Evolutionary conservation across 1,140 invertebrate genomes (phyloP).

Genomic region (Anastrepha ludens): DNA sequence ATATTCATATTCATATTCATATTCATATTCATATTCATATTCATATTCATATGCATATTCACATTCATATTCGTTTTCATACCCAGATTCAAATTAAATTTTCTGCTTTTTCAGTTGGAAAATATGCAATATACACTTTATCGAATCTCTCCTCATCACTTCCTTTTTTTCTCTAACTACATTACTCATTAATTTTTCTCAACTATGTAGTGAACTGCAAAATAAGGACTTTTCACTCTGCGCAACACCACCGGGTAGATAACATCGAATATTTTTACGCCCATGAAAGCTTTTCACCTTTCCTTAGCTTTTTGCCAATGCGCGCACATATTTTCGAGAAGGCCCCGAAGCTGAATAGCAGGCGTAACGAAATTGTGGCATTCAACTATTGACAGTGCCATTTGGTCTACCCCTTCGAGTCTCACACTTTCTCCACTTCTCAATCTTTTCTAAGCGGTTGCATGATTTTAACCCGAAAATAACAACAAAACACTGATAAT

Average conservation of each 20-base stretch:
- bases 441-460: not conserved
- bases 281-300: slow-evolving; percentile 43
- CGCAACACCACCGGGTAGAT: not conserved
- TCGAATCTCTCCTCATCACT: not conserved
- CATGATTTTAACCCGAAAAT: slow-evolving; percentile 41
- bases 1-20: no score
- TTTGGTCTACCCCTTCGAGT: not conserved
- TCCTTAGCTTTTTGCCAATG: not conserved
- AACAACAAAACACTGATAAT: slow-evolving; percentile 18
- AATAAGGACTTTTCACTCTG: slow-evolving; percentile 18
- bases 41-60: no score
- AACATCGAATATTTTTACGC: slow-evolving; percentile 39
- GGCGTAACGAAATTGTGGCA: slow-evolving; percentile 1
- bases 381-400: slow-evolving; percentile 25
- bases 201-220: slow-evolving; percentile 17
- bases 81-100: no score
- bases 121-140: no score
- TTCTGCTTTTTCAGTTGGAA: no score
- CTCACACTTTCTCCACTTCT: no score
- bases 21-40: no score
- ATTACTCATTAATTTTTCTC: not conserved
- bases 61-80: no score
- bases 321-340: not conserved
- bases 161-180: not conserved
- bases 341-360: not conserved